A percentile compares a stretch with the other conserved stretches of the same genome.
phyloP scores from a whole-genome alignment of 2,797 vertebrate genomes.

The Eurystomus glaucurus region DNA sequence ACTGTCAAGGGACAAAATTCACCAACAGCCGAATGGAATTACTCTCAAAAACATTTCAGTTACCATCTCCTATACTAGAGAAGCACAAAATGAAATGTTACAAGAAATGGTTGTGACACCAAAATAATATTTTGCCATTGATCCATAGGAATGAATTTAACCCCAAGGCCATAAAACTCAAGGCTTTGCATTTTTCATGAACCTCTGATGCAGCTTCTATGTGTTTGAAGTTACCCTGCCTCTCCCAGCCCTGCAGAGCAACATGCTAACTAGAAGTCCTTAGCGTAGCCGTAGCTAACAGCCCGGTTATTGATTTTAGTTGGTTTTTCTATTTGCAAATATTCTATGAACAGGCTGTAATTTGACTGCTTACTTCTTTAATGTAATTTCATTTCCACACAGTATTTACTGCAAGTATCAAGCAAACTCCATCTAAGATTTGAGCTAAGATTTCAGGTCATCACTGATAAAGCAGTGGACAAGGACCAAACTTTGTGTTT shows the following conservation, averaged over 20 bases:
- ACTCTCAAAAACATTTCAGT: background rate
- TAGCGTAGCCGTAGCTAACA: background rate
- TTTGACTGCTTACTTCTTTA: background rate
- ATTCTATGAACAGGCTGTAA: background rate
- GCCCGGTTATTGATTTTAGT: background rate
- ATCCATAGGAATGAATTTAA: background rate
- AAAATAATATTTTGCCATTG: background rate
- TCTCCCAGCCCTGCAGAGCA: background rate
- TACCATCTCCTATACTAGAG: background rate
- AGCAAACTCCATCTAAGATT: background rate
- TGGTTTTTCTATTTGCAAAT: background rate
- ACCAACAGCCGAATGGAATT: background rate
- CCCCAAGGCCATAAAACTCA: background rate
- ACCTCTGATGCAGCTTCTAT: background rate
- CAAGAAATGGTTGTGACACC: background rate
- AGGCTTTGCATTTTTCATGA: background rate
- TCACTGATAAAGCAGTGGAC: background rate
- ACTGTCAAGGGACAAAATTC: conserved; percentile 33
- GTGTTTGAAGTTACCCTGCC: background rate
- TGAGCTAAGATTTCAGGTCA: background rate
- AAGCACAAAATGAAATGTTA: background rate
- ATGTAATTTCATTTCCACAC: background rate
- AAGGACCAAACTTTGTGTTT: background rate
- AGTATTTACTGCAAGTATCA: background rate
- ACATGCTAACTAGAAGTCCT: background rate